phyloP scores from a whole-genome alignment of 2,888 invertebrate species.

The Dasypogon diadema region DNA sequence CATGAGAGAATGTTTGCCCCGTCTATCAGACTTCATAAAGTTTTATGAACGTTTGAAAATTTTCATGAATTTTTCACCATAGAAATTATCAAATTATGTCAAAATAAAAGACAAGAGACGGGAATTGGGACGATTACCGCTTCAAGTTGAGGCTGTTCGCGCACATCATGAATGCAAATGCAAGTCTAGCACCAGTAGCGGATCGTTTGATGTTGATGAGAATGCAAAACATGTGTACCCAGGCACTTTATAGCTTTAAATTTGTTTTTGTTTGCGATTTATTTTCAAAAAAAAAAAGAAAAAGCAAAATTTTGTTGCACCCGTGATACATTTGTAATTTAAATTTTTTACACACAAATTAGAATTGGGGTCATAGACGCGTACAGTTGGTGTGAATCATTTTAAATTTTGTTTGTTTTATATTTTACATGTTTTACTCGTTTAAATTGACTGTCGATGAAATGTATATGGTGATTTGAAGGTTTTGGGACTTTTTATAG shows the following conservation, averaged over 20 bases:
- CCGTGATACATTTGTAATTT: conserved; percentile 12
- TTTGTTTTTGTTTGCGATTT: not conserved
- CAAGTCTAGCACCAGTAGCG: not conserved
- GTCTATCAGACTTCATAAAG: not conserved
- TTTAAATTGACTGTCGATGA: not conserved
- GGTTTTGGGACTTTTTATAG: too few species aligned
- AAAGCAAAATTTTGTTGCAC: not conserved
- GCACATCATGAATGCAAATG: conserved; percentile 27
- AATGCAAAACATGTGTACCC: conserved; percentile 35
- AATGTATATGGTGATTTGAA: too few species aligned
- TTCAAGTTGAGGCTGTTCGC: not conserved
- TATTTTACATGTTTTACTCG: not conserved
- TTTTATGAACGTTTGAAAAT: not conserved
- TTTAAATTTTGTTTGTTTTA: conserved; percentile 21
- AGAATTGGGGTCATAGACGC: conserved; percentile 38
- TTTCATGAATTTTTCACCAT: not conserved
- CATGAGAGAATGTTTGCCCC: not conserved
- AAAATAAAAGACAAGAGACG: not conserved
- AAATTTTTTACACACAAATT: not conserved
- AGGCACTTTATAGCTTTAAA: conserved; percentile 9
- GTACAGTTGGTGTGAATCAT: conserved; percentile 24
- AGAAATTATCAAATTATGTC: not conserved
- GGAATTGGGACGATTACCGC: not conserved
- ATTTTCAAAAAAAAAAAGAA: too few species aligned
- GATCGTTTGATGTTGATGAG: conserved; percentile 26